Evolutionary conservation across 2,888 invertebrate genomes (phyloP), one percentile per base, ranked within the genome.

Genomic region (Meloe dianella): DNA sequence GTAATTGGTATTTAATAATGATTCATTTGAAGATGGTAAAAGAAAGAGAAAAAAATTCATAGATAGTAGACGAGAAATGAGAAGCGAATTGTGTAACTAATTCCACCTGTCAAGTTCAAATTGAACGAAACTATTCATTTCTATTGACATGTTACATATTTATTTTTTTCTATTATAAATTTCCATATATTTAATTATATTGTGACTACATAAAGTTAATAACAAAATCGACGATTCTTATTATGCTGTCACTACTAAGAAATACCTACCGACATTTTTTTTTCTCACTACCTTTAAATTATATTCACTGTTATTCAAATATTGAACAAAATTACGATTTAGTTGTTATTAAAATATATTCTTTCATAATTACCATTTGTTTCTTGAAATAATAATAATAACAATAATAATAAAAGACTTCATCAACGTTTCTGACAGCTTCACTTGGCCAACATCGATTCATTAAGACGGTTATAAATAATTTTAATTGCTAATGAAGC

Each of bases 401-500:
- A 47, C 1, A 47, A 47, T 24, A 51, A 51, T 51, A 51, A 51
- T 24, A 51, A 51, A 2, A 24, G 14, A 2, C 20, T 51, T 51
- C 51, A 51, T 51, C 51, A 51, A 24, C 51, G 24, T 51, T 51
- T 51, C 20, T 22, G 51, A 51, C 51, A 24, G 51, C 47, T 51
- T 24, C 22, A 51, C 5, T 51, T 22, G 51, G 22, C 20, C 20
- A 20, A 20, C 47, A 9, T 20, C 5, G 5, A 51, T 22, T 51
- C 51, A 51, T 51, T 51, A 51, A 51, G 51, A 51, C 14, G 24
- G 24, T 24, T 12, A 12, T 51, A 51, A 51, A 51, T 51, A 51
- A 51, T 51, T 51, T 51, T 51, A 51, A 51, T 51, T 51, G 51
- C 51, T 51, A 51, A 24, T 51, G 47, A 47, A 47, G 17, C 47